Evolutionary conservation across 2,113 vertebrate species (phyloP).

Genomic region (Scatophagus argus): DNA sequence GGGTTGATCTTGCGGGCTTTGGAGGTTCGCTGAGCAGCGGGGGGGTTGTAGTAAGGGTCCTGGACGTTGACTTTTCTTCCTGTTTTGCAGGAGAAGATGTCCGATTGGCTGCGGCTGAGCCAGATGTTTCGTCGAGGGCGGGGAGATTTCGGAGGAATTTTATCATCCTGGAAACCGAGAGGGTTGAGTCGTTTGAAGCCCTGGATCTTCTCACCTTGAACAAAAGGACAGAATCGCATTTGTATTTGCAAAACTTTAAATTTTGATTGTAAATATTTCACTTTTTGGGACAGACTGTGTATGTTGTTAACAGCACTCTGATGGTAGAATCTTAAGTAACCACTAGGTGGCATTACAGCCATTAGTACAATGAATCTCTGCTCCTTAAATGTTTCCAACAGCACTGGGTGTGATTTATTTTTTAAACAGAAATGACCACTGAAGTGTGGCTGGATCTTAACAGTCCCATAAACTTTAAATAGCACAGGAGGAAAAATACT

Average conservation of each 20-base stretch:
- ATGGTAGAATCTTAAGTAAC: not conserved
- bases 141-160: conserved; percentile 95
- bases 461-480: not conserved
- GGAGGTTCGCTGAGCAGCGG: conserved; percentile 76
- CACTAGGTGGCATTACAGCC: conserved; percentile 61
- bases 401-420: not conserved
- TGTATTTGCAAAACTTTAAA: no score
- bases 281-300: not conserved
- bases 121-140: conserved; percentile 93
- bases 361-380: not conserved
- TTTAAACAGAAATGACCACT: not conserved
- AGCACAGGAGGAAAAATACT: not conserved
- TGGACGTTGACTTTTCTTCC: conserved; percentile 91
- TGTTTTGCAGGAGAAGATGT: conserved; percentile 93
- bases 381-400: not conserved
- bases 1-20: conserved; percentile 91
- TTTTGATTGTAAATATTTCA: not conserved
- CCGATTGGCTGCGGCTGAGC: conserved; percentile 96
- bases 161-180: conserved; percentile 87
- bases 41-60: conserved; percentile 91
- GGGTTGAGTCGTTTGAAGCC: conserved; percentile 93
- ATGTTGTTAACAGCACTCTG: not conserved
- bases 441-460: not conserved
- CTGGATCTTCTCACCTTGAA: conserved; percentile 88
- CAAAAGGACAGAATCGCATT: not conserved